Evolutionary conservation across 2,797 vertebrate genomes (phyloP).

Genomic region (Mormyrops boulengeri): DNA sequence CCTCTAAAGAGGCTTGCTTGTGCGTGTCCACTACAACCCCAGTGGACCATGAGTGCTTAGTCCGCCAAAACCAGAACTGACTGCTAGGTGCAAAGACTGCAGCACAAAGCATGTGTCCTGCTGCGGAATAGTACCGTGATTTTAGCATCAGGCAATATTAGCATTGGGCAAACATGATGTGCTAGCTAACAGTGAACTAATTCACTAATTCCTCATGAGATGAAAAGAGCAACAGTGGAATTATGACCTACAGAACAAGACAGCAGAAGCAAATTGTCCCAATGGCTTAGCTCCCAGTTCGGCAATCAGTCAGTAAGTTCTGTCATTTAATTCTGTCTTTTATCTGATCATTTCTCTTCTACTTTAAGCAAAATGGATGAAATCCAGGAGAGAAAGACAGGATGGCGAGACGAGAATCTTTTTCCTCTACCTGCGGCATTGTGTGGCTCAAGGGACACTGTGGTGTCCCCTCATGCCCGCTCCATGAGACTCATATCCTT

Average conservation of each 20-base stretch:
- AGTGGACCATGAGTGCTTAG: conserved; percentile 41
- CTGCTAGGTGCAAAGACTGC: not conserved
- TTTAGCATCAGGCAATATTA: not conserved
- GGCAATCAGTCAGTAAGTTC: not conserved
- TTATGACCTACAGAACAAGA: not conserved
- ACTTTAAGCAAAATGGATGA: not conserved
- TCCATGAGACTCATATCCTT: not conserved
- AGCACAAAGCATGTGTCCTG: not conserved
- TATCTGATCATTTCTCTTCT: not conserved
- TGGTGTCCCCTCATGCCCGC: not conserved
- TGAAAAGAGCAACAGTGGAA: not conserved
- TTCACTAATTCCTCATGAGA: not conserved
- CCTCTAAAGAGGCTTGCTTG: not conserved
- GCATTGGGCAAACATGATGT: not conserved
- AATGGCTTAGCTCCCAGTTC: not conserved
- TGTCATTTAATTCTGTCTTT: not conserved
- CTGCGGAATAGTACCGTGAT: not conserved
- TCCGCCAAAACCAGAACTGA: not conserved
- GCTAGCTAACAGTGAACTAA: not conserved
- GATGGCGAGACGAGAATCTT: not conserved
- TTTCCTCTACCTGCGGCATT: not conserved
- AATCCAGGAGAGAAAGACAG: not conserved
- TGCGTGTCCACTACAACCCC: conserved; percentile 10
- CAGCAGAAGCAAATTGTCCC: not conserved
- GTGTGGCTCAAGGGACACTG: not conserved